Percentiles rank a stretch among this genome's conserved stretches.
These are phyloP conservation scores for Pecten maximus DNA, from an alignment of 2,888 invertebrate genomes.

Conservation along the genomic window DNA sequence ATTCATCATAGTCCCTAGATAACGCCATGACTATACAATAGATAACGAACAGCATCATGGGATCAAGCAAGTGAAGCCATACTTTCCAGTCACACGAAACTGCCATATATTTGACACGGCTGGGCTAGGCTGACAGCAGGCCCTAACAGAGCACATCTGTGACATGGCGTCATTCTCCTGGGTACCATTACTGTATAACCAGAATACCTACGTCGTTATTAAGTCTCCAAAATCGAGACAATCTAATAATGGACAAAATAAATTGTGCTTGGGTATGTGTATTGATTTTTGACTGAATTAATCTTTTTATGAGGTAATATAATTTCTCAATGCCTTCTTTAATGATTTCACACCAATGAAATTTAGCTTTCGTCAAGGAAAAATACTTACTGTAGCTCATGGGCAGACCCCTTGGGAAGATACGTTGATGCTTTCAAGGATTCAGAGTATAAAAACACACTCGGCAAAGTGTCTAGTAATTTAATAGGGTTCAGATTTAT, in stretches of 20 bases:
- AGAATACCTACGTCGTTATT: not conserved
- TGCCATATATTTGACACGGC: not conserved
- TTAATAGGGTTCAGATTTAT: not conserved
- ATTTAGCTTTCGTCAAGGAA: not conserved
- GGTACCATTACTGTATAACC: not conserved
- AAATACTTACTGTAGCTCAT: not conserved
- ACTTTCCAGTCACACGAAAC: not conserved
- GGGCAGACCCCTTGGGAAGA: not conserved
- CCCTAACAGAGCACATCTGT: not conserved
- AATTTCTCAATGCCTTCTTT: not conserved
- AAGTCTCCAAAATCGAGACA: conserved; percentile 24
- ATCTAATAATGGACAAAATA: not conserved
- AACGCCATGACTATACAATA: not conserved
- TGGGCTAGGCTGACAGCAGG: not conserved
- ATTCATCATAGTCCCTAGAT: not conserved
- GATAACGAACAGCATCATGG: not conserved
- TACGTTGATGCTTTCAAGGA: not conserved
- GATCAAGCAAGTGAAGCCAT: not conserved
- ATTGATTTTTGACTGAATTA: conserved; percentile 4
- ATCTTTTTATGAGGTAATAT: not conserved
- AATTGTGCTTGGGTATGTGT: not conserved
- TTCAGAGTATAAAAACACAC: not conserved
- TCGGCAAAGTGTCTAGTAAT: not conserved
- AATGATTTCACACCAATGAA: not conserved
- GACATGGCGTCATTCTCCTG: not conserved